Conservation (phyloP, 2,888 invertebrate genomes). For the Tachina lurida region DNA sequence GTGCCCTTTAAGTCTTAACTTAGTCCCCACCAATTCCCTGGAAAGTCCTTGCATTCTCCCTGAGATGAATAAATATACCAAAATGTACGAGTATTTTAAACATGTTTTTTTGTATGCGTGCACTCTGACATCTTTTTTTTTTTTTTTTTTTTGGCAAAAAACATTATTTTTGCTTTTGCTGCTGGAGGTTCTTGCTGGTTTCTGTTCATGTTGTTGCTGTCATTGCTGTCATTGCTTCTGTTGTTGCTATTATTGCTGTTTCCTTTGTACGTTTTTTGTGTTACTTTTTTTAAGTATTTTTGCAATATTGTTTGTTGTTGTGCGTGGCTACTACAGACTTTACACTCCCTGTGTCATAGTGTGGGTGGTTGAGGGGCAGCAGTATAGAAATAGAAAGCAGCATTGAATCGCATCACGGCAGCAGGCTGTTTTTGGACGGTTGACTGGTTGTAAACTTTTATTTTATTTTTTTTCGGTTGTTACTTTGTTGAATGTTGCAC, state of each 20-base stretch:
- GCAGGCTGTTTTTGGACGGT: slow-evolving; percentile 52
- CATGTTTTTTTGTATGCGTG: slow-evolving; percentile 51
- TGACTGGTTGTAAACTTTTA: slow-evolving; percentile 45
- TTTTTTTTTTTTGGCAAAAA: neutral
- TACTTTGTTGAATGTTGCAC: slow-evolving; percentile 69
- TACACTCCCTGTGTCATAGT: slow-evolving; percentile 55
- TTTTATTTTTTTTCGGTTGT: slow-evolving; percentile 44
- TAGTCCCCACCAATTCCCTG: slow-evolving; percentile 25
- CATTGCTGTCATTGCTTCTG: slow-evolving; percentile 72
- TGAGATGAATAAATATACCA: slow-evolving; percentile 21
- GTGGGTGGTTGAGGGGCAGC: slow-evolving; percentile 35
- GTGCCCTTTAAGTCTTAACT: slow-evolving; percentile 20
- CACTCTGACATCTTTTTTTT: slow-evolving; percentile 35
- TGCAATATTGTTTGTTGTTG: slow-evolving; percentile 74
- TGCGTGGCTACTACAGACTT: slow-evolving; percentile 72
- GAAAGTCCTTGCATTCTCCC: slow-evolving; percentile 22
- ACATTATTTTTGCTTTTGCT: slow-evolving; percentile 27
- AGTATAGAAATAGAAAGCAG: neutral
- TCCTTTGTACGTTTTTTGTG: slow-evolving; percentile 62
- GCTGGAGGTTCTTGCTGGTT: slow-evolving; percentile 27
- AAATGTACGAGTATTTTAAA: neutral
- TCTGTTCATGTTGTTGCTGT: slow-evolving; percentile 74
- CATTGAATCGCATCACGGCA: slow-evolving; percentile 42
- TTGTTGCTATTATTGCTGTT: slow-evolving; percentile 75
- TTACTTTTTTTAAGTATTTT: slow-evolving; percentile 7